Percentiles rank a stretch among this genome's conserved stretches.
phyloP scores from a whole-genome alignment of 2,113 vertebrate genomes.

The Hucho hucho region DNA sequence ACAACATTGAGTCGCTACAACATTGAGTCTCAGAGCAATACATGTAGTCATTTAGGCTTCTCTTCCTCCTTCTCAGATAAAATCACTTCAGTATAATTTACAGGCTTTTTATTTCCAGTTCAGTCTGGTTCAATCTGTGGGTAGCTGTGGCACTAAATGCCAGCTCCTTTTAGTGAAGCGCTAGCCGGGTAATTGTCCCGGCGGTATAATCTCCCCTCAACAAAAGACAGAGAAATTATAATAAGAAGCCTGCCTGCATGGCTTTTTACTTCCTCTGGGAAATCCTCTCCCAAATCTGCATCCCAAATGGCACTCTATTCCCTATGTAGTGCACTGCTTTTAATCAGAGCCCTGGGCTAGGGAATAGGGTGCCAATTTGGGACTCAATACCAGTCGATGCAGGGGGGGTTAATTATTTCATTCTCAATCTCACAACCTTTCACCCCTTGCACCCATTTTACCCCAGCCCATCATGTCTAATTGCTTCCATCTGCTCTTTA shows the following conservation, averaged over 20 bases:
- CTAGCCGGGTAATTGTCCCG: constrained; percentile 61
- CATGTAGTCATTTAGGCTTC: constrained; percentile 57
- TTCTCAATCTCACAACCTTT: constrained; percentile 40
- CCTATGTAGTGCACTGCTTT: no score
- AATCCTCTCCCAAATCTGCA: constrained; percentile 32
- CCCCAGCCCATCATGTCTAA: constrained; percentile 39
- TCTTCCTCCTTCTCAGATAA: background rate
- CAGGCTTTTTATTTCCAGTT: constrained; percentile 56
- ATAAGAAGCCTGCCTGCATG: constrained; percentile 55
- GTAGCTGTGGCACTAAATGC: constrained; percentile 56
- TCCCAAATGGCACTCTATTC: background rate
- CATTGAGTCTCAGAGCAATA: constrained; percentile 51
- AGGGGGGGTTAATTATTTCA: constrained; percentile 44
- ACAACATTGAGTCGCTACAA: constrained; percentile 7
- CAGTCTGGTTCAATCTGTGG: constrained; percentile 42
- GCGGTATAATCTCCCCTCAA: constrained; percentile 57
- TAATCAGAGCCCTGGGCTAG: no score
- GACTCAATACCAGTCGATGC: background rate
- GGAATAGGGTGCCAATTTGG: no score
- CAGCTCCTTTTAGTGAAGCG: constrained; percentile 56
- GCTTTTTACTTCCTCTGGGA: constrained; percentile 37
- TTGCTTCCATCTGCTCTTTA: constrained; percentile 56
- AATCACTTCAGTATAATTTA: constrained; percentile 43
- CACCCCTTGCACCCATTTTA: constrained; percentile 46
- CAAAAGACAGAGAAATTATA: constrained; percentile 67